Percentiles rank a stretch among this genome's conserved stretches.
Conservation (phyloP, 2,888 invertebrate genomes). For the Lochmaea crataegi region DNA sequence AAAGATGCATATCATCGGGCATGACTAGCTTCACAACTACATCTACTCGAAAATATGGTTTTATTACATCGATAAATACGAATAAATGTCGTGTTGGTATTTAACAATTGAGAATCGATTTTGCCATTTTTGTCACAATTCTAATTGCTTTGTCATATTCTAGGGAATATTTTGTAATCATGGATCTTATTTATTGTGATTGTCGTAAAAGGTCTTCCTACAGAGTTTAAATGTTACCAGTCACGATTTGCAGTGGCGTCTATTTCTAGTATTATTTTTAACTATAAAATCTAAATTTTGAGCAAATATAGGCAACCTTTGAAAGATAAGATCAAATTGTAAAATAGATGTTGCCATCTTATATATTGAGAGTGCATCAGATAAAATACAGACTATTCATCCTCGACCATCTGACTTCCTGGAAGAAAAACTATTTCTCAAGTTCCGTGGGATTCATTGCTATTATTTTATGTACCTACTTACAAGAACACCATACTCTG, state of each 20-base stretch:
- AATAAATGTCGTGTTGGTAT: conserved; percentile 38
- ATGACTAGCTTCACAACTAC: conserved; percentile 36
- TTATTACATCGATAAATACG: conserved; percentile 40
- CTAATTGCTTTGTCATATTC: conserved; percentile 39
- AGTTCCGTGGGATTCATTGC: too few relatives aligned
- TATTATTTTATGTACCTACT: too few relatives aligned
- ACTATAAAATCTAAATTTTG: too few relatives aligned
- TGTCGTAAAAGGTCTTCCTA: conserved; percentile 26
- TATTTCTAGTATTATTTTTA: neutral
- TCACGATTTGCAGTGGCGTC: conserved; percentile 34
- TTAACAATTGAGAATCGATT: conserved; percentile 38
- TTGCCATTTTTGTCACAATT: conserved; percentile 31
- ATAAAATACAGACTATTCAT: too few relatives aligned
- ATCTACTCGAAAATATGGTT: conserved; percentile 39
- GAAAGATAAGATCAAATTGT: too few relatives aligned
- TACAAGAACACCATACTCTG: too few relatives aligned
- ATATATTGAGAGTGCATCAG: too few relatives aligned
- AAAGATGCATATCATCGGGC: conserved; percentile 34
- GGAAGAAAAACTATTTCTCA: too few relatives aligned
- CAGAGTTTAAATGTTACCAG: conserved; percentile 39
- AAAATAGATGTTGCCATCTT: too few relatives aligned
- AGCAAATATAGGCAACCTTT: too few relatives aligned
- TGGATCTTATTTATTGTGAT: conserved; percentile 35
- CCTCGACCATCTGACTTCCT: too few relatives aligned
- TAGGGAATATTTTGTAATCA: conserved; percentile 34